Conservation (phyloP, 1,140 invertebrate species). For the Sarcophaga bullata region DNA sequence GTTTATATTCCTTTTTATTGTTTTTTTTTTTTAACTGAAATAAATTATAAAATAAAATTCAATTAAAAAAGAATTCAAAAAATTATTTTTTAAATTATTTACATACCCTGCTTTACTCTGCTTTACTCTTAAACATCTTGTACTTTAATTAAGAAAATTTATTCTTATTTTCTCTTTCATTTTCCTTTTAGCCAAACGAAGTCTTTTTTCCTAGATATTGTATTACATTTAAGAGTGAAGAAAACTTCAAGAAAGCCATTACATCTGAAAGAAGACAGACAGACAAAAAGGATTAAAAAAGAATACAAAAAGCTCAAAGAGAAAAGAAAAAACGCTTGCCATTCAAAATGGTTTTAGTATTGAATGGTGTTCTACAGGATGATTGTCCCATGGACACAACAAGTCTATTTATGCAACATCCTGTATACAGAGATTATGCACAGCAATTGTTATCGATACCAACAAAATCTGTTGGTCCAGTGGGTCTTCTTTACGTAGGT, state of each 20-base stretch:
- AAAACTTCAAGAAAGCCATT: neutral
- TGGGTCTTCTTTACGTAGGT: slow-evolving; percentile 87
- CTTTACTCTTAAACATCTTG: too few relatives aligned
- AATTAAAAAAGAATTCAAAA: too few relatives aligned
- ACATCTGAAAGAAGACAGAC: neutral
- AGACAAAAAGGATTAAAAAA: slow-evolving; percentile 6
- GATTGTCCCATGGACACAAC: slow-evolving; percentile 84
- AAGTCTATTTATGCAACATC: slow-evolving; percentile 80
- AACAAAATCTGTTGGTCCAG: slow-evolving; percentile 74
- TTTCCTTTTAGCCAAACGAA: neutral
- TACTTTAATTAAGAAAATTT: neutral
- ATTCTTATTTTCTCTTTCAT: neutral
- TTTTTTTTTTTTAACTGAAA: too few relatives aligned
- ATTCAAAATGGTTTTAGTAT: slow-evolving; percentile 80
- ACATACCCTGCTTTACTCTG: too few relatives aligned
- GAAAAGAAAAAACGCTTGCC: slow-evolving; percentile 53
- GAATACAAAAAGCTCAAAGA: neutral
- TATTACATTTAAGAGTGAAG: too few relatives aligned
- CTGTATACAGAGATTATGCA: slow-evolving; percentile 85
- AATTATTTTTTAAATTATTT: too few relatives aligned
- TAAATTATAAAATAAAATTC: too few relatives aligned
- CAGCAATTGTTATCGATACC: slow-evolving; percentile 80
- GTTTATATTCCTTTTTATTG: too few relatives aligned
- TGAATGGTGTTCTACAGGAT: slow-evolving; percentile 87
- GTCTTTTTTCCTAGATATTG: too few relatives aligned